phyloP scores from a whole-genome alignment of 2,797 vertebrate genomes.

The Cottoperca gobio region DNA sequence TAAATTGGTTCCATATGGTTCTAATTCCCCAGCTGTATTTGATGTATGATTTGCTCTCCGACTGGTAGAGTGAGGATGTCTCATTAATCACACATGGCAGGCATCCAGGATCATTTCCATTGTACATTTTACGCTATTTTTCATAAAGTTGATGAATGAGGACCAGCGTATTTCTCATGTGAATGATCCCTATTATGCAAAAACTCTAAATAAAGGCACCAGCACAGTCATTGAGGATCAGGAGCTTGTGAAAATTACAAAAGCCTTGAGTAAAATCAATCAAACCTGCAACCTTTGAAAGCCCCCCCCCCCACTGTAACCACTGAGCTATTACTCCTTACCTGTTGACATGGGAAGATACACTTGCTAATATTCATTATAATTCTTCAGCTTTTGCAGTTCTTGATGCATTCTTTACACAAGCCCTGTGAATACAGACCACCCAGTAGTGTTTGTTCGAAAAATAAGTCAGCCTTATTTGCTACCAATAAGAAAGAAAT shows the following conservation, averaged over 20 bases:
- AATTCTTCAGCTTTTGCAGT: background rate
- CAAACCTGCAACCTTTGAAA: background rate
- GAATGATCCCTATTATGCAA: slow-evolving; percentile 27
- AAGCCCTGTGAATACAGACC: background rate
- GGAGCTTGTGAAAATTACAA: background rate
- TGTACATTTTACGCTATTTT: slow-evolving; percentile 41
- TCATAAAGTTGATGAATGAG: slow-evolving; percentile 46
- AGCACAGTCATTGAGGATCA: background rate
- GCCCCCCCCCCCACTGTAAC: background rate
- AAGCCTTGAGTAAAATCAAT: background rate
- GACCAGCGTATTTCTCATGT: background rate
- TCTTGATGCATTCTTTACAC: background rate
- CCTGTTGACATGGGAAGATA: background rate
- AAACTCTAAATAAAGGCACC: slow-evolving; percentile 10
- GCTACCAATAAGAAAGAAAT: slow-evolving; percentile 1
- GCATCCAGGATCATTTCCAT: slow-evolving; percentile 37
- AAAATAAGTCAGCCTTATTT: background rate
- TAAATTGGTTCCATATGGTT: slow-evolving; percentile 42
- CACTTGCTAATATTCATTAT: background rate
- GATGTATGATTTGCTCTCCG: slow-evolving; percentile 35
- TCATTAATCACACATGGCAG: slow-evolving; percentile 54
- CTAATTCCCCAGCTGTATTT: slow-evolving; percentile 39
- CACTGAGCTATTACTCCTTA: slow-evolving; percentile 5
- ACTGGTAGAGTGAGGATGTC: slow-evolving; percentile 9
- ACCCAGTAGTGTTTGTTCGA: background rate